A percentile compares a stretch with the other conserved stretches of the same genome.
phyloP scores from a whole-genome alignment of 2,113 vertebrate genomes.

The Ranitomeya imitator region DNA sequence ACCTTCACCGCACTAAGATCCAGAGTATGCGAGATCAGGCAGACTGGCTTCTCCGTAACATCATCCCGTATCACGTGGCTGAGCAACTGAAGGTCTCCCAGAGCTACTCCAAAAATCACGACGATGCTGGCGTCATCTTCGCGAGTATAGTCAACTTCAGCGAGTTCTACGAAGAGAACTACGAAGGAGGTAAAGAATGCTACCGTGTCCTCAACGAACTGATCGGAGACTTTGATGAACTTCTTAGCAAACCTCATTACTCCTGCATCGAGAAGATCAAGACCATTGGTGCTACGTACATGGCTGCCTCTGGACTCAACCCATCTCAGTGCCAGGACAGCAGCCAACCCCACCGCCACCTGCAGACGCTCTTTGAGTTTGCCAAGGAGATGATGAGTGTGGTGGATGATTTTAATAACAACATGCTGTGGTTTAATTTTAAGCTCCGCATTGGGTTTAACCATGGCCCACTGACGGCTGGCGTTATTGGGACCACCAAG shows the following conservation, averaged over 20 bases:
- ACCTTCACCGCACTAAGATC: conserved; percentile 94
- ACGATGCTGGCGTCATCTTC: conserved; percentile 93
- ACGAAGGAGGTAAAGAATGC: conserved; percentile 96
- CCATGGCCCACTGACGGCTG: conserved; percentile 92
- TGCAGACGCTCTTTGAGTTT: conserved; percentile 94
- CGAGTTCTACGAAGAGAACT: conserved; percentile 98
- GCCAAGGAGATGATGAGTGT: conserved; percentile 98
- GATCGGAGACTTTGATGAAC: conserved; percentile 95
- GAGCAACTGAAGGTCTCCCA: conserved; percentile 97
- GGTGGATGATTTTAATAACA: conserved; percentile 98
- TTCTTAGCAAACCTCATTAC: conserved; percentile 85
- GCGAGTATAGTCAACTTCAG: conserved; percentile 98
- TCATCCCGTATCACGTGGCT: conserved; percentile 95
- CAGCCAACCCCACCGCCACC: conserved; percentile 81
- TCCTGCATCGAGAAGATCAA: conserved; percentile 96
- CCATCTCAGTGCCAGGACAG: conserved; percentile 81
- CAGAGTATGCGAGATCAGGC: conserved; percentile 97
- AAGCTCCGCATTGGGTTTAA: conserved; percentile 96
- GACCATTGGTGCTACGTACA: conserved; percentile 98
- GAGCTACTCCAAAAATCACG: conserved; percentile 98
- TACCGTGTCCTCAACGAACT: conserved; percentile 96
- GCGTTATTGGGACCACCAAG: conserved; percentile 98
- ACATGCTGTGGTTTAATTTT: conserved; percentile 98
- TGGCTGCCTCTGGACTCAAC: conserved; percentile 93
- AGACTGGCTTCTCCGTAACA: conserved; percentile 94